A percentile compares a stretch with the other conserved stretches of the same genome.
phyloP scores from a whole-genome alignment of 2,888 invertebrate genomes.

The Trileptium ribeirensis region DNA sequence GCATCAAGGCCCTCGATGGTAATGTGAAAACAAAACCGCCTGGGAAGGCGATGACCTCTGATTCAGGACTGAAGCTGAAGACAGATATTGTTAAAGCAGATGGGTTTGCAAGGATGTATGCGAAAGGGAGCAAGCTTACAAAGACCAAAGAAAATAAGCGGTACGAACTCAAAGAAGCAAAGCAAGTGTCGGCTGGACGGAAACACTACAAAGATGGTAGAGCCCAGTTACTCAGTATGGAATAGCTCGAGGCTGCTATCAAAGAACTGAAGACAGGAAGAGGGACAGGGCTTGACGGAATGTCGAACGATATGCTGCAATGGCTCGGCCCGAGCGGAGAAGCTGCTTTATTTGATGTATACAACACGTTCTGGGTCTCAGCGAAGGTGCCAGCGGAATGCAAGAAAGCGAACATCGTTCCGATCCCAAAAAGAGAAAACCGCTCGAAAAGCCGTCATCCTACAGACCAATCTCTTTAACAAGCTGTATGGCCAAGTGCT shows the following conservation, averaged over 20 bases:
- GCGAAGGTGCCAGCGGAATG: background rate
- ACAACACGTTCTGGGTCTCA: background rate
- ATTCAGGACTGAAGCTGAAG: too few relatives aligned
- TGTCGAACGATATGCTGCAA: background rate
- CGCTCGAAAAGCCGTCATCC: background rate
- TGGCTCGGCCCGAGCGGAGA: background rate
- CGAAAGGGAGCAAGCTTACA: background rate
- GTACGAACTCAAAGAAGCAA: background rate
- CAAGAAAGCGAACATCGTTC: background rate
- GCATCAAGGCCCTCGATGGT: too few relatives aligned
- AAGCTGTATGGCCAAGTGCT: background rate
- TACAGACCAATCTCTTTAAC: background rate
- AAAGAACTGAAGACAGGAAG: background rate
- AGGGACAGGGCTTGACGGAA: background rate
- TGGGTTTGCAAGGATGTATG: slow-evolving; percentile 4
- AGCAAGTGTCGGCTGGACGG: too few relatives aligned
- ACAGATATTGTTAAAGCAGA: slow-evolving; percentile 8
- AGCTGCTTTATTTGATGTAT: background rate
- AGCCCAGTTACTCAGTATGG: too few relatives aligned
- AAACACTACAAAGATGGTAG: too few relatives aligned
- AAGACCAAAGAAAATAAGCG: background rate
- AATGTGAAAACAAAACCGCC: too few relatives aligned
- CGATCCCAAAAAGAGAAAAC: slow-evolving; percentile 1
- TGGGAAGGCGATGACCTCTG: too few relatives aligned
- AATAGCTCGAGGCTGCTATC: background rate